Evolutionary conservation across 2,797 vertebrate genomes (phyloP).

Genomic region (Alcedo atthis): DNA sequence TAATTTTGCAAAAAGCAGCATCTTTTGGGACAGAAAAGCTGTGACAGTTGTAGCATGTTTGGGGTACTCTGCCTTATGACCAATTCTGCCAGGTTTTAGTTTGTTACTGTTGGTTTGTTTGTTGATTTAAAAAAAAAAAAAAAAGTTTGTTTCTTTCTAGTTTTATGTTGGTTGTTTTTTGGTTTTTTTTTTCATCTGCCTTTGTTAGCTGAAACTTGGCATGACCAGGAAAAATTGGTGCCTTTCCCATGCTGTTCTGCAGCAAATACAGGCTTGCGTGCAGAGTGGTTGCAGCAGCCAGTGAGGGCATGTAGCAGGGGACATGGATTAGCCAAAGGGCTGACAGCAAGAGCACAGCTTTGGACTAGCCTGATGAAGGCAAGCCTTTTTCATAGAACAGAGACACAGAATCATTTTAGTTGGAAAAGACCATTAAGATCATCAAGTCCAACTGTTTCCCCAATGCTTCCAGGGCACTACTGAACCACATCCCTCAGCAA

Average conservation of each 20-base stretch:
- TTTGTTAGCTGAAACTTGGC: not conserved
- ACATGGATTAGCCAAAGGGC: not conserved
- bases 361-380: fast-evolving
- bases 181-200: not conserved
- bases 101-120: too few relatives aligned
- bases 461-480: not conserved
- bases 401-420: not conserved
- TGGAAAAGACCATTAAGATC: not conserved
- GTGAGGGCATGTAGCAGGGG: not conserved
- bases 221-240: not conserved
- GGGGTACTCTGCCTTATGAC: not conserved
- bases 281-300: not conserved
- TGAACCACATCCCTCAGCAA: not conserved
- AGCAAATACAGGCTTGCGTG: not conserved
- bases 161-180: not conserved
- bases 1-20: not conserved
- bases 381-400: not conserved
- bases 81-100: not conserved
- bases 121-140: not conserved
- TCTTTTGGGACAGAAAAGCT: not conserved
- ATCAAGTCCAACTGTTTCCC: not conserved
- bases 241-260: not conserved
- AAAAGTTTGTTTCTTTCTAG: not conserved
- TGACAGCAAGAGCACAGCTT: fast-evolving
- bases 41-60: not conserved